These are phyloP conservation scores for Pyrrhia umbra DNA, from an alignment of 2,888 invertebrate genomes.

Conservation along the genomic window DNA sequence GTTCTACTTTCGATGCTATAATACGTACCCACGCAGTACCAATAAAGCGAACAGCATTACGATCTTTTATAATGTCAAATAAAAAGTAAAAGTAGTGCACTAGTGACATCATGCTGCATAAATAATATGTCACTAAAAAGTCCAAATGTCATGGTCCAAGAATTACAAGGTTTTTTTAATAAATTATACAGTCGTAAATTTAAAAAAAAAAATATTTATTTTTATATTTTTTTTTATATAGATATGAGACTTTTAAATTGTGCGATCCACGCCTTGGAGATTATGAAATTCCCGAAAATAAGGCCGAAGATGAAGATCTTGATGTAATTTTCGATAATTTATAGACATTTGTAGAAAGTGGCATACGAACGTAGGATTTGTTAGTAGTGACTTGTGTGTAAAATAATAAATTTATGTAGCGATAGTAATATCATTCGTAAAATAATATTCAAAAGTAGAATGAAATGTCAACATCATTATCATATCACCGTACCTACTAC, in stretches of 20 bases:
- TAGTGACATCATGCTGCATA: slow-evolving; percentile 16
- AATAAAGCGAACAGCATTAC: slow-evolving; percentile 4
- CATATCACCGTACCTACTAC: neutral
- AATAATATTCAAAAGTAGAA: slow-evolving; percentile 5
- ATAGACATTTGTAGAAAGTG: slow-evolving; percentile 7
- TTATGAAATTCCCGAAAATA: slow-evolving; percentile 23
- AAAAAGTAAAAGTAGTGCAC: slow-evolving; percentile 6
- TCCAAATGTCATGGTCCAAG: slow-evolving; percentile 24
- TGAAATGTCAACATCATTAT: neutral
- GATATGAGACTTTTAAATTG: slow-evolving; percentile 36
- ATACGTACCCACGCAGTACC: neutral
- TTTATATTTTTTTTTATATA: slow-evolving; percentile 18
- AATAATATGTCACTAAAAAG: slow-evolving; percentile 14
- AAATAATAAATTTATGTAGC: neutral
- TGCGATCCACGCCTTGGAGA: slow-evolving; percentile 19
- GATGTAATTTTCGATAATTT: slow-evolving; percentile 28
- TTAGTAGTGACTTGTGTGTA: neutral
- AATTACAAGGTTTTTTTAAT: slow-evolving; percentile 3
- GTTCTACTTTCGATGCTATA: slow-evolving; percentile 3
- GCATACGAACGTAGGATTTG: neutral
- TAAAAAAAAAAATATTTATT: neutral
- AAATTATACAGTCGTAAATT: neutral
- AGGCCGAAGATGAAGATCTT: slow-evolving; percentile 18
- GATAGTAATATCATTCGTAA: neutral
- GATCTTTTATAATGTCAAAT: slow-evolving; percentile 15